Evolutionary conservation across 2,888 invertebrate species (phyloP), one percentile per base, ranked within the genome.

Genomic region (Xanthia togata): DNA sequence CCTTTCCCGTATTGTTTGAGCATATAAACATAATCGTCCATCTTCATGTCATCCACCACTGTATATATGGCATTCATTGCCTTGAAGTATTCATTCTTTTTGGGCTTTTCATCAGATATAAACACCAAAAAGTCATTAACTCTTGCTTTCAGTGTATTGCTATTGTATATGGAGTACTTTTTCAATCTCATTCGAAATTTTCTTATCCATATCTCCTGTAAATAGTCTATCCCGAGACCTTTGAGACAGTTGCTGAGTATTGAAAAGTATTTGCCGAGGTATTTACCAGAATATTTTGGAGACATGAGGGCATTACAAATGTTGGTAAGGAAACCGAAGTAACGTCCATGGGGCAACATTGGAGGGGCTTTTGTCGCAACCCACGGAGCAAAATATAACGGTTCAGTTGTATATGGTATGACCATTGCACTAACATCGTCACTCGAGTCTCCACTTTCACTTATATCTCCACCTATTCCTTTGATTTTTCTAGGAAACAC

Each of bases 21-120:
- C 20, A 86, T 60, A 79, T 92, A 93, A 78, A 95, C 87, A 79
- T 95, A 96, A 72, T 92, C 89, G 59, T 94, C 93, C 87, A 95
- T 89, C 87, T 90, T 91, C 35, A 84, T 80, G 50, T 91, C 91
- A 47, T 92, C 87, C 6, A 77, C 68, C 3, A 82, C 53, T 14
- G 77, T 86, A 79, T 90, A 95, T 55, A 95, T 89, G 6, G 88
- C 77, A 78, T 96, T 94, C 80, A 93, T 90, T 1, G 89, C 85
- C 26, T 72, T 60, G 81, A 95, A 91, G 77, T 93, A 94, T 0
- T 90, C 88, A 23, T 90, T 89, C 64, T 89, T 88, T 62, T 73
- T 87, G 4, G 91, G 91, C 57, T 90, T 91, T 17, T 89, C 89
- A 38, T 88, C 89, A 9, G 87, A 82, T 74, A 93, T 79, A 3